Evolutionary conservation across 2,113 vertebrate species (phyloP), one percentile per base, ranked within the genome.

Genomic region (Eulemur rufifrons): DNA sequence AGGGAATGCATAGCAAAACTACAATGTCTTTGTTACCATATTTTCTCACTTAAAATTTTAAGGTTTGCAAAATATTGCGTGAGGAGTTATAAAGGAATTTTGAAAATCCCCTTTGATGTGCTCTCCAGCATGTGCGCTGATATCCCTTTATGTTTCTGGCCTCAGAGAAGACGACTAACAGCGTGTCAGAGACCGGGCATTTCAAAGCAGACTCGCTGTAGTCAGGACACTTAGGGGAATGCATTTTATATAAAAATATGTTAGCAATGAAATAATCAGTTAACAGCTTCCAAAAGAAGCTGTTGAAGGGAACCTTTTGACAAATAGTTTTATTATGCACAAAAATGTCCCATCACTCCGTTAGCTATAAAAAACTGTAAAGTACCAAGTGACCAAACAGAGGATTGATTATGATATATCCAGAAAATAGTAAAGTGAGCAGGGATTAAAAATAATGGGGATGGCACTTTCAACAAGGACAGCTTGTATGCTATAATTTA

Each of bases 31-130:
- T 42, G 50, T 32, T 77, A 50, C 54, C 71, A 20, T 69, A 47
- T 54, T 84, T 89, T 76, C 64, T 94, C 50, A 76, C 18, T 39
- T 81, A 64, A 81, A 96, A 61, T 81, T 32, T 69, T 69, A 88
- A 95, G 59, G 29, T 39, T 86, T 93, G 13, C 32, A 89, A 78
- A 93, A 71, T 69, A 81, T 73, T 1, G 0, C 45, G 2, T n/a
- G 50, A 83, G 66, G 64, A 37, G 59, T 83, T 68, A 68, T 1
- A 0, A 61, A 93, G 34, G 81, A 89, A 42, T 61, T 91, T 63
- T 66, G 23, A 27, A 71, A 78, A 15, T 25, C 14, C 37, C 13
- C 14, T 56, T 80, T 42, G 76, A 64, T 68, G 20, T 1, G n/a
- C 37, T 29, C 32, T 42, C 42, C 6, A 32, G 6, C 25, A 17